Evolutionary conservation across 2,113 vertebrate genomes (phyloP), one percentile per base, ranked within the genome.

Genomic region (Apteryx mantelli): DNA sequence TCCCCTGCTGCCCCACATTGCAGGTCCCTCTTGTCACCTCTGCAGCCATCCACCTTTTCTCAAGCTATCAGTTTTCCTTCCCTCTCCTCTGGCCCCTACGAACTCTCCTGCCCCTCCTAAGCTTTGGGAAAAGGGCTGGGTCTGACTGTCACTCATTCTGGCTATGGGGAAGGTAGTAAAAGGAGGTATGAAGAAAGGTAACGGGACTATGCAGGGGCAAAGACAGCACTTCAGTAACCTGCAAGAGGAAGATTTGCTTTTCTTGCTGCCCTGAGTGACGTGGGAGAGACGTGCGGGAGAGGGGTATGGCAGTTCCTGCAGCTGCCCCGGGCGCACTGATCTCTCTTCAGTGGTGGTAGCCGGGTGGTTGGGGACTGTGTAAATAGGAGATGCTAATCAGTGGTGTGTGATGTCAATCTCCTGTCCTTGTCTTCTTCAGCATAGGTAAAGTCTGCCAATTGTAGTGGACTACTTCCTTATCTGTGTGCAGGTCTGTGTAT

Each of bases 351-450:
- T 44, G 25, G 15, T n/a, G 50, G 36, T 68, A 36, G 24, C 13
- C 25, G 68, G 82, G 36, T 13, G 2, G 18, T 80, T 42, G n/a
- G 32, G 58, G 58, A 60, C 32, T 12, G 46, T 55, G 40, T 78
- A 50, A 71, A 26, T 8, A 38, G 13, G 50, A 87, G 28, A 34
- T 69, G 7, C 53, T 69, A 8, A 46, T 78, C 10, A 81, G 2
- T 0, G 0, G 3, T 77, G 55, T 74, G 52, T 44, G 18, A 12
- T 56, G 40, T 34, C 56, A 34, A 40, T 92, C 40, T 88, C 42
- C 50, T 55, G 58, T 53, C 34, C 20, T 36, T 13, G 3, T 44
- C 40, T 73, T 82, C 61, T 76, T 76, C 32, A 22, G 9, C 30
- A 11, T 22, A 44, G 63, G 25, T 89, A 63, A 77, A 88, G 82